Percentiles rank a stretch among this genome's conserved stretches.
Conservation (phyloP, 2,888 invertebrate genomes). For the Metellina segmentata region DNA sequence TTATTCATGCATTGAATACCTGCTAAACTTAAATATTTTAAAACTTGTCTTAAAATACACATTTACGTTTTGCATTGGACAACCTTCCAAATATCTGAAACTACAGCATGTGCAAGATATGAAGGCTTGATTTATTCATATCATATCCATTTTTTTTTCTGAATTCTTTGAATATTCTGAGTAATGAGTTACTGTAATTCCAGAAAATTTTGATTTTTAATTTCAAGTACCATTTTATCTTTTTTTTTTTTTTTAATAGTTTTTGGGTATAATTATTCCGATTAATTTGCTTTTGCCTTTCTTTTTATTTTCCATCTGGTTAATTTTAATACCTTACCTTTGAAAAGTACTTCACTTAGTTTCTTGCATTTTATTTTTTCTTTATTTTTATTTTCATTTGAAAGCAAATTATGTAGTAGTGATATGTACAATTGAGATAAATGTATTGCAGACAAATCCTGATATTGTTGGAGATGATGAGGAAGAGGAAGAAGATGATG, state of each 20-base stretch:
- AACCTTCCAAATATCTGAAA: no score
- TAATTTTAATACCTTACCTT: background rate
- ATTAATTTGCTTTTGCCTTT: background rate
- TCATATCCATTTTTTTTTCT: no score
- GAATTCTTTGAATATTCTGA: no score
- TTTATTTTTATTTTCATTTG: background rate
- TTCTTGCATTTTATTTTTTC: background rate
- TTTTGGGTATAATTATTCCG: background rate
- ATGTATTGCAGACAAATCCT: background rate
- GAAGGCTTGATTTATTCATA: no score
- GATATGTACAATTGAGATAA: background rate
- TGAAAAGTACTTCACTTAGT: background rate
- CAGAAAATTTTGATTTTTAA: background rate
- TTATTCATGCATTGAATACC: no score
- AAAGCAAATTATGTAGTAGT: no score
- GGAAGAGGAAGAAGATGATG: slow-evolving; percentile 64
- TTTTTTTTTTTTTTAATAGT: background rate
- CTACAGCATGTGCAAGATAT: no score
- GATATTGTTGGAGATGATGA: slow-evolving; percentile 55
- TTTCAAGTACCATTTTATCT: background rate
- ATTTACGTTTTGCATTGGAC: no score
- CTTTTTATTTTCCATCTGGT: no score
- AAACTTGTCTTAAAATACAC: no score
- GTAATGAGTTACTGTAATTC: background rate
- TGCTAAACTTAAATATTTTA: no score